Percentiles rank a stretch among this genome's conserved stretches.
Conservation (phyloP, 2,888 invertebrate genomes). For the Ametastegia equiseti region DNA sequence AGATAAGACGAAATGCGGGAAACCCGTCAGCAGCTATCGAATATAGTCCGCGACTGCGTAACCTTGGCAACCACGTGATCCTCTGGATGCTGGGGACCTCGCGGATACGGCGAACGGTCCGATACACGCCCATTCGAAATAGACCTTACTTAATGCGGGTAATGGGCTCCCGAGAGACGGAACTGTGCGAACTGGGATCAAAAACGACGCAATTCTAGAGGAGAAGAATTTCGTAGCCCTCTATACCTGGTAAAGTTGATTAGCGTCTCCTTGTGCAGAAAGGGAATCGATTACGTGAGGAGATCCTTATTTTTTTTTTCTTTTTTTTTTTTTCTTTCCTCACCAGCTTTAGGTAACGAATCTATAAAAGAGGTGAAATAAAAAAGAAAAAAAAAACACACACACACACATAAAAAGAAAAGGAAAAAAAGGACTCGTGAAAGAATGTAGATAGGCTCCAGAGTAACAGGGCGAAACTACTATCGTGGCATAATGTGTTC, state of each 20-base stretch:
- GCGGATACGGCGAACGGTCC: slow-evolving; percentile 22
- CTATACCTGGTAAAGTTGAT: slow-evolving; percentile 31
- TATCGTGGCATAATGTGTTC: slow-evolving; percentile 14
- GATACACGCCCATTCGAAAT: slow-evolving; percentile 38
- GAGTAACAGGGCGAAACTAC: not conserved
- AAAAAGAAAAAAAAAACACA: not conserved
- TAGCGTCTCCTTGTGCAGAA: slow-evolving; percentile 21
- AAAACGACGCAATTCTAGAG: slow-evolving; percentile 31
- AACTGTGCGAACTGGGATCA: slow-evolving; percentile 31
- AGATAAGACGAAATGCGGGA: slow-evolving; percentile 28
- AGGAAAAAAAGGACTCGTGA: not conserved
- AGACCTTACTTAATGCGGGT: slow-evolving; percentile 42
- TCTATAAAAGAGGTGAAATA: not conserved
- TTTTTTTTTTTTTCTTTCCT: not conserved
- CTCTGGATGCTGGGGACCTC: not conserved
- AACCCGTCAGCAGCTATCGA: slow-evolving; percentile 22
- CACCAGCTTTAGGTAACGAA: not conserved
- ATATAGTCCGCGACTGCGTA: slow-evolving; percentile 27
- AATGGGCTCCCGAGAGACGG: slow-evolving; percentile 29
- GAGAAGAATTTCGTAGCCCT: slow-evolving; percentile 21
- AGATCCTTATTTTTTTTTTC: not conserved
- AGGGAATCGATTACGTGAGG: slow-evolving; percentile 17
- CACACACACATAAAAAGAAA: not conserved
- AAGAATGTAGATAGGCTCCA: not conserved
- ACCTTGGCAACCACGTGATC: slow-evolving; percentile 34